Evolutionary conservation across 2,113 vertebrate genomes (phyloP), one percentile per base, ranked within the genome.

Genomic region (Melanotaenia duboulayi): DNA sequence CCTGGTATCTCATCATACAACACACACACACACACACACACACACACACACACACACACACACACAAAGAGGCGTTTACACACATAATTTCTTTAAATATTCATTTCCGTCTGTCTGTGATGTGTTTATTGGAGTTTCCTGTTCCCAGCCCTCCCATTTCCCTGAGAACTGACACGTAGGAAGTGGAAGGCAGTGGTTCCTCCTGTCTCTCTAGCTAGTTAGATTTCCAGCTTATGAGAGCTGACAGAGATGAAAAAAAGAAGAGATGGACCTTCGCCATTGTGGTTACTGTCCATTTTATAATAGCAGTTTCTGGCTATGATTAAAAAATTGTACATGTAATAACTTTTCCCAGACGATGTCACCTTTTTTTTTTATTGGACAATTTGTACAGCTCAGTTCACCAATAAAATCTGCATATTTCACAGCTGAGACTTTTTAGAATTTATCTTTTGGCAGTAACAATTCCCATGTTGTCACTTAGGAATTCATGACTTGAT

Each of bases 141-240:
- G 89, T 92, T 88, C 83, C 87, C 85, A 88, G 79, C 84, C 61
- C 79, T 80, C 78, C 82, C 10, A 46, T 83, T 93, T 94, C 85
- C 88, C 76, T 92, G 91, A 90, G 92, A 94, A 92, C 87, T 64
- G 17, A 72, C 73, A 82, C 86, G 81, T 88, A 90, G 87, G 92
- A 93, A 92, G 90, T 86, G 74, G 74, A 82, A 79, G 85, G 84
- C 82, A 82, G 61, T 69, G 54, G 58, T 76, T 85, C 71, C 78
- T 74, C 74, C 61, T 77, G 78, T 83, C 66, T 42, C 80, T 86
- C 71, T 51, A 16, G 80, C 65, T 51, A 32, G 46, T 74, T 57
- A 59, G 61, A 87, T 78, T 86, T 80, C 85, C 79, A 78, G 76
- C 81, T 81, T 42, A 72, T 68, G 40, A 50, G 52, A 48, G 48